phyloP scores from a whole-genome alignment of 2,113 vertebrate genomes.

The Sterna hirundo region DNA sequence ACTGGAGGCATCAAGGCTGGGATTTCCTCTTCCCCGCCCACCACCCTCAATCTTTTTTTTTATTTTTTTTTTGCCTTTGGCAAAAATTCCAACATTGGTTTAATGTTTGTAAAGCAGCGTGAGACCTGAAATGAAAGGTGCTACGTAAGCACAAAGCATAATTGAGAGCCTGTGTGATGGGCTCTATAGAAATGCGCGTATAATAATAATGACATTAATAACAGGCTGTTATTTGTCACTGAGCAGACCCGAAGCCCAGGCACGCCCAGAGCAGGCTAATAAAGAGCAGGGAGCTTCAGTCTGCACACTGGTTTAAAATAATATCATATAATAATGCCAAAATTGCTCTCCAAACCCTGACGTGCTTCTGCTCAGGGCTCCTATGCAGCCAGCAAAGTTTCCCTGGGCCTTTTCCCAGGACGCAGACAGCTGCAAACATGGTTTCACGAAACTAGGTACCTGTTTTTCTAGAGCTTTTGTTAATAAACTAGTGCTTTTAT shows the following conservation, averaged over 20 bases:
- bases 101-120: neutral
- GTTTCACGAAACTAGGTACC: neutral
- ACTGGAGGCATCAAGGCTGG: neutral
- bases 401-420: neutral
- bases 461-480: neutral
- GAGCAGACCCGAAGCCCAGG: neutral
- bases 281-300: neutral
- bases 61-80: neutral
- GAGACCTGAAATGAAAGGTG: neutral
- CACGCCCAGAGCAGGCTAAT: neutral
- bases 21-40: neutral
- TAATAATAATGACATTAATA: neutral
- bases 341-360: neutral
- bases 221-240: neutral
- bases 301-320: neutral
- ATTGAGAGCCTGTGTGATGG: neutral
- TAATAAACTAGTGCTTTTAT: neutral
- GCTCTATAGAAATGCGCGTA: neutral
- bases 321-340: neutral
- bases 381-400: rapidly evolving
- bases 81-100: neutral
- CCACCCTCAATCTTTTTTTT: no score
- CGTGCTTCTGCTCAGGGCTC: neutral
- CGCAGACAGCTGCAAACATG: neutral
- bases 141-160: neutral